Percentiles rank a stretch among this genome's conserved stretches.
These are phyloP conservation scores for Lomographa bimaculata DNA, from an alignment of 2,888 invertebrate genomes.

Conservation along the genomic window DNA sequence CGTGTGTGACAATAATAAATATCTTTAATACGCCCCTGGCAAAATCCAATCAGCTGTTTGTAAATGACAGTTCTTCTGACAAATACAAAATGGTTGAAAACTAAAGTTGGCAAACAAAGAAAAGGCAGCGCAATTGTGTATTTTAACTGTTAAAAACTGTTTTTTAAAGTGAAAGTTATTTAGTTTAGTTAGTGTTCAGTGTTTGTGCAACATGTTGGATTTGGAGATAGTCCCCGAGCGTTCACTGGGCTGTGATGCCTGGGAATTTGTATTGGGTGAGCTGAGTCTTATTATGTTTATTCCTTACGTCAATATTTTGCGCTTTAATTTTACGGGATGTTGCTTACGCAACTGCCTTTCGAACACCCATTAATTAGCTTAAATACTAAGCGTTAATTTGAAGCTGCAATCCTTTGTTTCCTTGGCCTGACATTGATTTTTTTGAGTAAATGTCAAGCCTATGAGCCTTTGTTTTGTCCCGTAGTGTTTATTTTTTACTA, in stretches of 20 bases:
- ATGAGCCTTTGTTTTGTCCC: constrained; percentile 66
- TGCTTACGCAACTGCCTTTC: constrained; percentile 75
- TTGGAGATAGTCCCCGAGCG: constrained; percentile 98
- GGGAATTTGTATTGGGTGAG: constrained; percentile 98
- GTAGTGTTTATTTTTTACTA: constrained; percentile 66
- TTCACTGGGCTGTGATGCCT: constrained; percentile 97
- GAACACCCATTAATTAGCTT: constrained; percentile 29
- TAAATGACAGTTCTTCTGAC: constrained; percentile 84
- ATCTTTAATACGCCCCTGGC: constrained; percentile 63
- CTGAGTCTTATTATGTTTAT: constrained; percentile 64
- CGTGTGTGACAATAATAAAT: too few relatives aligned
- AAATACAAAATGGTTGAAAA: constrained; percentile 84
- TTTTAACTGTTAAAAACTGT: constrained; percentile 65
- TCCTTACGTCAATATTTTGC: constrained; percentile 80
- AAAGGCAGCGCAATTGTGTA: constrained; percentile 77
- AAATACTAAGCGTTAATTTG: constrained; percentile 15
- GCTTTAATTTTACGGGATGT: constrained; percentile 71
- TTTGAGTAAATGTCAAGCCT: constrained; percentile 53
- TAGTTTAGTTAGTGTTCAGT: constrained; percentile 93
- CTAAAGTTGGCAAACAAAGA: constrained; percentile 84
- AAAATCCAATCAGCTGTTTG: constrained; percentile 84
- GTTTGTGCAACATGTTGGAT: constrained; percentile 92
- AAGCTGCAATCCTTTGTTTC: constrained; percentile 10
- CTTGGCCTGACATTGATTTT: constrained; percentile 64
- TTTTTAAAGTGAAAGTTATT: constrained; percentile 73